These are phyloP conservation scores for Baronia brevicornis DNA, from an alignment of 2,888 invertebrate species.

Conservation along the genomic window DNA sequence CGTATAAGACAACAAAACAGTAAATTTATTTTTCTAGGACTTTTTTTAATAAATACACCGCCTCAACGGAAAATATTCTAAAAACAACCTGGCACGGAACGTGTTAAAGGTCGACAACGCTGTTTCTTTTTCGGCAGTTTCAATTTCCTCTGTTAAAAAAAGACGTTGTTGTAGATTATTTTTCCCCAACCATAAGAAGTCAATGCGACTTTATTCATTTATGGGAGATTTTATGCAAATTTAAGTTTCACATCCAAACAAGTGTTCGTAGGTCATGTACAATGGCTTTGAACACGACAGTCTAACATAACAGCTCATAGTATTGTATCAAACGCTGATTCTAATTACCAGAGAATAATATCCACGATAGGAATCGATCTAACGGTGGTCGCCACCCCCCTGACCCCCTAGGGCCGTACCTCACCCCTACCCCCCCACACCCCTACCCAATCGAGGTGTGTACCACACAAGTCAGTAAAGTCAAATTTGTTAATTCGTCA, in stretches of 20 bases:
- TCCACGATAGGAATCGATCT: conserved; percentile 68
- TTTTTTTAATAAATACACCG: too few species aligned
- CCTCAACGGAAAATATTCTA: too few species aligned
- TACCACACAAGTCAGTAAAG: conserved; percentile 32
- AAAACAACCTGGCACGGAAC: too few species aligned
- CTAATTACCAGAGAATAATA: conserved; percentile 71
- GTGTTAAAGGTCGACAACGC: too few species aligned
- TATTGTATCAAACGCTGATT: conserved; percentile 42
- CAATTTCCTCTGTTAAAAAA: too few species aligned
- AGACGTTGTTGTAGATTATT: too few species aligned
- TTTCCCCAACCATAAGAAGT: too few species aligned
- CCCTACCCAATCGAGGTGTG: conserved; percentile 14
- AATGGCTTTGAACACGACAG: conserved; percentile 11
- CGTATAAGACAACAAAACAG: too few species aligned
- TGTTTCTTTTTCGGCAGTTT: too few species aligned
- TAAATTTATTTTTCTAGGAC: too few species aligned
- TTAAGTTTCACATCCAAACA: conserved; percentile 8
- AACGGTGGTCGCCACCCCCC: conserved; percentile 41
- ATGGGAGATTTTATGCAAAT: too few species aligned
- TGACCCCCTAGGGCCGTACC: conserved; percentile 18
- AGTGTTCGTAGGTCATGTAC: not conserved
- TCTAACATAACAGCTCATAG: conserved; percentile 24
- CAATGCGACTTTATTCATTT: too few species aligned
- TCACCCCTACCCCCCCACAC: conserved; percentile 28
- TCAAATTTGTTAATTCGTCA: conserved; percentile 39